Conservation (phyloP, 2,113 vertebrate species). For the Telmatochromis sp. region DNA sequence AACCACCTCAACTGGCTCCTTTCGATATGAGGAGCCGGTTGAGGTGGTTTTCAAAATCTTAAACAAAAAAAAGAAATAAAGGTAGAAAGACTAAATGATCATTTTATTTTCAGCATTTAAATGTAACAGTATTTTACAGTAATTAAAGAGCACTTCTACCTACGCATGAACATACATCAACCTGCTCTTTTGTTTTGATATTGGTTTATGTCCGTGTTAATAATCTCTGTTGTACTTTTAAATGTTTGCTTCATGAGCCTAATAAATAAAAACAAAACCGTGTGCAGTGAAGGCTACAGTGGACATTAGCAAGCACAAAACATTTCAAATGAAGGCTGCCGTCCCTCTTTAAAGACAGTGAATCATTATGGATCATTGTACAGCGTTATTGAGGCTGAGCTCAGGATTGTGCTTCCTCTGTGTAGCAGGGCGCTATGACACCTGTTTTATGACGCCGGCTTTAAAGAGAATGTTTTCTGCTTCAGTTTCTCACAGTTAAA, state of each 20-base stretch:
- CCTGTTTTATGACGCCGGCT: neutral
- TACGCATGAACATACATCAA: neutral
- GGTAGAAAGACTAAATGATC: neutral
- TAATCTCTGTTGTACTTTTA: neutral
- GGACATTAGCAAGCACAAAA: neutral
- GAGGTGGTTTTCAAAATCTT: neutral
- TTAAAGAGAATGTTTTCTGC: neutral
- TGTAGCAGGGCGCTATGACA: conserved; percentile 23
- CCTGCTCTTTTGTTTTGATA: neutral
- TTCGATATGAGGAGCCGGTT: neutral
- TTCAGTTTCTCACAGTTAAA: neutral
- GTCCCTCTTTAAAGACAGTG: neutral
- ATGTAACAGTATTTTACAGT: neutral
- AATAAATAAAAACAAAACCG: neutral
- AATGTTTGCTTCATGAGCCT: neutral
- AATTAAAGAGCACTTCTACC: neutral
- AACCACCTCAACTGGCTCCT: neutral
- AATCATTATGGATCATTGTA: neutral
- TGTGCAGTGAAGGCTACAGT: neutral
- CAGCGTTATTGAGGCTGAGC: neutral
- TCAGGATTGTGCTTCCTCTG: neutral
- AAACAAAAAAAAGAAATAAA: neutral
- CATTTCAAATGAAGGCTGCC: neutral
- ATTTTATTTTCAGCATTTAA: neutral
- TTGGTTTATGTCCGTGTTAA: neutral